Conservation (phyloP, 2,888 invertebrate species). For the Protodeltote pygarga region DNA sequence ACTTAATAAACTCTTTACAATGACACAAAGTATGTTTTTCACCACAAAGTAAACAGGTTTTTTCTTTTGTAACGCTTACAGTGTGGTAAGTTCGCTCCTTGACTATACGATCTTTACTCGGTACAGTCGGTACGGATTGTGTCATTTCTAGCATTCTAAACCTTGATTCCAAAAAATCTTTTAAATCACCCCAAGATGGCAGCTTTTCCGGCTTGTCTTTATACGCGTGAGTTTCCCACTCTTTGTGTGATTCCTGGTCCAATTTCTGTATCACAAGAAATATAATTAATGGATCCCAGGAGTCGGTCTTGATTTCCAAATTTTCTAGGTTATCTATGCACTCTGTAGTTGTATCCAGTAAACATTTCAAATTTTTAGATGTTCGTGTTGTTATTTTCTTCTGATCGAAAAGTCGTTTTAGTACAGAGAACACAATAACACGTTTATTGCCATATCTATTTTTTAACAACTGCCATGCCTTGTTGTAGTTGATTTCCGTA, state of each 20-base stretch:
- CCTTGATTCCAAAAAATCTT: neutral
- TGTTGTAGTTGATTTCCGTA: conserved; percentile 23
- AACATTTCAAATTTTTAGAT: neutral
- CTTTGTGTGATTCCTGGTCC: conserved; percentile 5
- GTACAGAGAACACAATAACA: neutral
- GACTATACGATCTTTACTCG: conserved; percentile 5
- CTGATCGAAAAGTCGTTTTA: conserved; percentile 1
- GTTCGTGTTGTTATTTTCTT: neutral
- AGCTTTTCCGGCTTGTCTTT: neutral
- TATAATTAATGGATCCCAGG: conserved; percentile 10
- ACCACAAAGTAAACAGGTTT: neutral
- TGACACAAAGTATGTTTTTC: conserved; percentile 2
- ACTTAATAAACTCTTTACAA: conserved; percentile 8
- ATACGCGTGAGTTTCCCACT: conserved; percentile 2
- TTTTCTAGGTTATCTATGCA: conserved; percentile 2
- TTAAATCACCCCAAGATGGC: neutral
- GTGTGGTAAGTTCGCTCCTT: neutral
- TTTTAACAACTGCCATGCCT: conserved; percentile 26
- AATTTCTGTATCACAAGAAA: conserved; percentile 9
- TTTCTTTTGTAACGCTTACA: neutral
- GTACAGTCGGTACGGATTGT: neutral
- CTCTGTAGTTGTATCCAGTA: neutral
- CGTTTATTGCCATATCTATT: conserved; percentile 2
- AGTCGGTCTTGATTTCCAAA: conserved; percentile 2
- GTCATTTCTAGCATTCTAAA: conserved; percentile 3